phyloP scores from a whole-genome alignment of 2,888 invertebrate genomes.

The Megalurothrips usitatus region DNA sequence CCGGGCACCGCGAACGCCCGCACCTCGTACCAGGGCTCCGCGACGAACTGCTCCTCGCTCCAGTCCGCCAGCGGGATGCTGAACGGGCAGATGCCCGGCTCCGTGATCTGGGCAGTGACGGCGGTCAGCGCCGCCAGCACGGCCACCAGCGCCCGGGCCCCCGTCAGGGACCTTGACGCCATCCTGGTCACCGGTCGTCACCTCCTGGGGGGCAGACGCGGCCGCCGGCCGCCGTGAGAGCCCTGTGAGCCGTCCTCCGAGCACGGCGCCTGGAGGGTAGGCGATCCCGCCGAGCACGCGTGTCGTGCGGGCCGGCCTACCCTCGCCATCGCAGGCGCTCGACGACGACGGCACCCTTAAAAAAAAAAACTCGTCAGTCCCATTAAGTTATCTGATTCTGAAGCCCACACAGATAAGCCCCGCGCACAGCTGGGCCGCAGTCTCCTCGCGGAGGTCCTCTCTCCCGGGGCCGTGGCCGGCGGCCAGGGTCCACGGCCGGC shows the following conservation, averaged over 20 bases:
- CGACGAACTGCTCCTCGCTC: conserved; percentile 7
- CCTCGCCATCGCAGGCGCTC: neutral
- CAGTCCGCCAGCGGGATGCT: neutral
- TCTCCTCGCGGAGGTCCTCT: too few species aligned
- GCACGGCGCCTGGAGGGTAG: too few species aligned
- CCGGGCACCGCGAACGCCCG: conserved; percentile 13
- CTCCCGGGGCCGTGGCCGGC: too few species aligned
- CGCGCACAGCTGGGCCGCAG: too few species aligned
- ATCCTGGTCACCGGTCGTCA: too few species aligned
- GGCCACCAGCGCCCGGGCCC: neutral
- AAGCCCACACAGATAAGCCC: neutral
- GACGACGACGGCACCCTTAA: neutral
- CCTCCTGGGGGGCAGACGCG: too few species aligned
- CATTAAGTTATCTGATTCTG: too few species aligned
- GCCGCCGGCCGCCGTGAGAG: too few species aligned
- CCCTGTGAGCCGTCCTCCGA: too few species aligned
- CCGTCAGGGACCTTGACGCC: neutral
- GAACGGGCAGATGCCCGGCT: conserved; percentile 17
- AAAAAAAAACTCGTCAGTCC: too few species aligned
- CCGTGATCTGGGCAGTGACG: neutral
- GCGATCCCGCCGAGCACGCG: too few species aligned
- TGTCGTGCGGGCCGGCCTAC: neutral
- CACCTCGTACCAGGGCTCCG: conserved; percentile 11
- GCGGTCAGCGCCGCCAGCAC: neutral
- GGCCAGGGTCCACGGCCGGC: too few species aligned